These are phyloP conservation scores for Conopomorpha cramerella DNA, from an alignment of 1,140 invertebrate species.

Conservation along the genomic window DNA sequence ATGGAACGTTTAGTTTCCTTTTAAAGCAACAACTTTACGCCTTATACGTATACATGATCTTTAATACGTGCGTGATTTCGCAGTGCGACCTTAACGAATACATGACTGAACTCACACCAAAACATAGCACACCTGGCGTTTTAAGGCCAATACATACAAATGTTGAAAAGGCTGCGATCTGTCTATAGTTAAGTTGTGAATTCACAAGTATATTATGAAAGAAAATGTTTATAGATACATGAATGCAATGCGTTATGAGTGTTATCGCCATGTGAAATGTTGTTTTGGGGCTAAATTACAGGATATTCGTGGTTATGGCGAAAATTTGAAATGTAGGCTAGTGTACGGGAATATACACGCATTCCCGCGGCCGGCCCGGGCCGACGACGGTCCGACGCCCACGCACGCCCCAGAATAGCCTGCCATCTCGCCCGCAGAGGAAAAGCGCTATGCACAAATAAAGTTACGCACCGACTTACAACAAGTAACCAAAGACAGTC, in stretches of 20 bases:
- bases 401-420: slow-evolving; percentile 46
- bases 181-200: too few species aligned
- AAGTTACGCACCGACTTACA: slow-evolving; percentile 38
- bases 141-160: too few species aligned
- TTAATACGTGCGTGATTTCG: slow-evolving; percentile 41
- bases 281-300: too few species aligned
- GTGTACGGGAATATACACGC: too few species aligned
- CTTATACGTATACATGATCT: slow-evolving; percentile 50
- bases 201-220: too few species aligned
- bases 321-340: too few species aligned
- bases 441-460: slow-evolving; percentile 47
- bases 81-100: slow-evolving; percentile 32
- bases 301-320: too few species aligned
- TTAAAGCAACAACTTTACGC: slow-evolving; percentile 27
- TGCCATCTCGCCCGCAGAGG: slow-evolving; percentile 34
- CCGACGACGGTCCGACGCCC: slow-evolving; percentile 15
- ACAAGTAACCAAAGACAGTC: slow-evolving; percentile 36
- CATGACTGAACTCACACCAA: slow-evolving; percentile 24
- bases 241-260: slow-evolving; percentile 22
- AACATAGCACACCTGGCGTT: slow-evolving; percentile 16
- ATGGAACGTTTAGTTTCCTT: slow-evolving; percentile 23
- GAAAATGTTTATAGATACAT: slow-evolving; percentile 7
- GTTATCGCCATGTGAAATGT: too few species aligned
- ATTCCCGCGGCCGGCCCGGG: slow-evolving; percentile 19
- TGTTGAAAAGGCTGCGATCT: too few species aligned